phyloP scores from a whole-genome alignment of 2,797 vertebrate species.

The Lerista edwardsae region DNA sequence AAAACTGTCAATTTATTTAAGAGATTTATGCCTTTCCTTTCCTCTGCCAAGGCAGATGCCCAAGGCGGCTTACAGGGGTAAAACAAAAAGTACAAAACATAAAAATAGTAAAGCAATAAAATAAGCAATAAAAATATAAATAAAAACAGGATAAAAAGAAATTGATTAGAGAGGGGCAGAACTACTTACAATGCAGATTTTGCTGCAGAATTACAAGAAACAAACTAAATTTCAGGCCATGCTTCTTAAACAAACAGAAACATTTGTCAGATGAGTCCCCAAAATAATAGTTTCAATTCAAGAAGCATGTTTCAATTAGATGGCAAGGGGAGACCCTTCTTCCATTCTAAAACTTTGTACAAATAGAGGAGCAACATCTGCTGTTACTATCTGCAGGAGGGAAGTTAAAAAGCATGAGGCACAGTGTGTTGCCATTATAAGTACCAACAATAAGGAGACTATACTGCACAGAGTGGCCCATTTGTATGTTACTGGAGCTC shows the following conservation, averaged over 20 bases:
- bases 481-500: background rate
- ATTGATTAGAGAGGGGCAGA: too few species aligned
- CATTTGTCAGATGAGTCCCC: slow-evolving; percentile 55
- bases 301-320: slow-evolving; percentile 45
- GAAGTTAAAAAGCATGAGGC: background rate
- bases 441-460: background rate
- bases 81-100: too few species aligned
- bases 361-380: background rate
- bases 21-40: too few species aligned
- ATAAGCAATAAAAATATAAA: too few species aligned
- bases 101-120: too few species aligned
- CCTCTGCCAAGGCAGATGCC: too few species aligned
- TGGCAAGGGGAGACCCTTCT: slow-evolving; percentile 27
- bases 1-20: slow-evolving; percentile 41
- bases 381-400: background rate
- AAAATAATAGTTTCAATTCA: slow-evolving; percentile 59
- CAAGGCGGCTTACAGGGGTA: too few species aligned
- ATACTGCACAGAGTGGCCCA: background rate
- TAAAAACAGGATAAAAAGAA: too few species aligned
- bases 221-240: too few species aligned
- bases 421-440: background rate
- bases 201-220: too few species aligned
- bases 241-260: slow-evolving; percentile 64
- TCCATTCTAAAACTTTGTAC: slow-evolving; percentile 28
- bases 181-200: too few species aligned